phyloP scores from a whole-genome alignment of 2,797 vertebrate genomes.

The Gadopsis marmoratus region DNA sequence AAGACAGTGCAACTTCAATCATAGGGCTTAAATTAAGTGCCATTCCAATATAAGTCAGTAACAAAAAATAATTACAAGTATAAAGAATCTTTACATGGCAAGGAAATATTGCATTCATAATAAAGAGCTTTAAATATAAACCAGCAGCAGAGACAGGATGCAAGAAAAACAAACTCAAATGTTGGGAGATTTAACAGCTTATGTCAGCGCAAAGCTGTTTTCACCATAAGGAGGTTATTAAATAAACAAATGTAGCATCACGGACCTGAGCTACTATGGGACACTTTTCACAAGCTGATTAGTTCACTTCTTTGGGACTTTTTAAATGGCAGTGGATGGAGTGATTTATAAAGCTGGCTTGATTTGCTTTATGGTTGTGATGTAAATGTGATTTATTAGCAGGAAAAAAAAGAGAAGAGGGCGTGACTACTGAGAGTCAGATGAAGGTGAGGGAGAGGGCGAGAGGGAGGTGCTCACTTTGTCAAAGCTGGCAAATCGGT shows the following conservation, averaged over 20 bases:
- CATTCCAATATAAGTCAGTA: slow-evolving; percentile 39
- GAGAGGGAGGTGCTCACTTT: slow-evolving; percentile 95
- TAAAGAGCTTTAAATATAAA: slow-evolving; percentile 51
- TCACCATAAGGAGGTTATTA: slow-evolving; percentile 13
- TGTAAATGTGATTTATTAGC: slow-evolving; percentile 45
- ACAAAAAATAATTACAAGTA: slow-evolving; percentile 51
- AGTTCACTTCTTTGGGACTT: slow-evolving; percentile 23
- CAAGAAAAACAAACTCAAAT: slow-evolving; percentile 40
- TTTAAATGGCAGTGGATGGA: slow-evolving; percentile 77
- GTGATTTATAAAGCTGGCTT: slow-evolving; percentile 71
- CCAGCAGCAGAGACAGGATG: slow-evolving; percentile 41
- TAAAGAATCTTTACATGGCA: slow-evolving; percentile 50
- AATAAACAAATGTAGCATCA: slow-evolving; percentile 24
- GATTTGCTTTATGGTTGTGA: slow-evolving; percentile 42
- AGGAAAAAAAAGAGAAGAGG: slow-evolving; percentile 45
- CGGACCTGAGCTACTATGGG: not conserved
- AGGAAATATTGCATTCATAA: slow-evolving; percentile 37
- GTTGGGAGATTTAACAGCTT: slow-evolving; percentile 6
- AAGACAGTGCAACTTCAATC: slow-evolving; percentile 48
- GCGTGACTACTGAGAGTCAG: slow-evolving; percentile 77
- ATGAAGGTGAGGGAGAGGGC: slow-evolving; percentile 78
- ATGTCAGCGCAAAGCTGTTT: slow-evolving; percentile 12
- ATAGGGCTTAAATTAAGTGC: slow-evolving; percentile 39
- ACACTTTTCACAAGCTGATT: not conserved
- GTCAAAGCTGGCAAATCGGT: slow-evolving; percentile 98